phyloP scores from a whole-genome alignment of 35 echinoderm and acorn worm genomes.

The Heliocidaris tuberculata region DNA sequence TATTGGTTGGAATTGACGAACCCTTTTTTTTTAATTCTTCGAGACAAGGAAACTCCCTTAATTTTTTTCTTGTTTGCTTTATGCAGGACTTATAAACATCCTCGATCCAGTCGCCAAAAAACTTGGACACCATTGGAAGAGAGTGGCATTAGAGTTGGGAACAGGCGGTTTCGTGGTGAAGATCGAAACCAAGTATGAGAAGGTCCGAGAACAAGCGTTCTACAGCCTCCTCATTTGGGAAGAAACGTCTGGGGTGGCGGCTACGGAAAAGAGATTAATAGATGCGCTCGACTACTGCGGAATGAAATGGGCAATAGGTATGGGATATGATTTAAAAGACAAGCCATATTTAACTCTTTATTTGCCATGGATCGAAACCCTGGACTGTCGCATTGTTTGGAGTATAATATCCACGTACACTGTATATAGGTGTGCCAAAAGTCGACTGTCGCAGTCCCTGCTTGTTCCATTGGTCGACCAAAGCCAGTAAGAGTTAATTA shows the following conservation, averaged over 20 bases:
- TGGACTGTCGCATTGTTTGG: too few species aligned
- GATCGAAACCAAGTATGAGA: conserved; percentile 78
- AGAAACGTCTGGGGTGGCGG: conserved; percentile 82
- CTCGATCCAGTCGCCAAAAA: conserved; percentile 79
- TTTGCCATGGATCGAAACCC: too few species aligned
- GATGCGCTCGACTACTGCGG: conserved; percentile 72
- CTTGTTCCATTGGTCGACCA: too few species aligned
- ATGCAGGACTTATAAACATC: conserved; percentile 76
- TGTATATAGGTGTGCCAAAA: too few species aligned
- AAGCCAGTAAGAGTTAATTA: too few species aligned
- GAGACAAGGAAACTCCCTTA: background rate
- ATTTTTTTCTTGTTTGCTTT: background rate
- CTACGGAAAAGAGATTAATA: conserved; percentile 83
- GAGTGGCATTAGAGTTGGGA: conserved; percentile 77
- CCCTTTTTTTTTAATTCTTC: too few species aligned
- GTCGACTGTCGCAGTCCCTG: too few species aligned
- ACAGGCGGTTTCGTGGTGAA: conserved; percentile 70
- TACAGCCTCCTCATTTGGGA: conserved; percentile 92
- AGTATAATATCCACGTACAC: too few species aligned
- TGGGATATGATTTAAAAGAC: too few species aligned
- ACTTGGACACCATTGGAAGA: conserved; percentile 93
- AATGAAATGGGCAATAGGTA: conserved; percentile 70
- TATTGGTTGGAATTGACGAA: too few species aligned
- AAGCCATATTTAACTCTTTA: too few species aligned
- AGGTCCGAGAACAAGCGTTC: conserved; percentile 81